Percentiles rank a stretch among this genome's conserved stretches.
phyloP scores from a whole-genome alignment of 2,113 vertebrate genomes.

The Callaeas wilsoni region DNA sequence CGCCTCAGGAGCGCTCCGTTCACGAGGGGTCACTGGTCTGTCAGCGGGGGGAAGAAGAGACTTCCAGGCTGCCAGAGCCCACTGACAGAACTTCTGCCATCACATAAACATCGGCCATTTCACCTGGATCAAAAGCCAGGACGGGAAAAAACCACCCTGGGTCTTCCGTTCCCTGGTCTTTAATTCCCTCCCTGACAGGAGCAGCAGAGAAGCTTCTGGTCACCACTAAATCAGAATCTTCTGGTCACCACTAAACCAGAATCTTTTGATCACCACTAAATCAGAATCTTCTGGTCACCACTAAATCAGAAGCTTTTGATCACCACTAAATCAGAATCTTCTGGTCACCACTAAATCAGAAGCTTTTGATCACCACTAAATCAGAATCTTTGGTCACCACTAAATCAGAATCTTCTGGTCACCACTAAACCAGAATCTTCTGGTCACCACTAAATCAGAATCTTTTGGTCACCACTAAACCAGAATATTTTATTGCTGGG shows the following conservation, averaged over 20 bases:
- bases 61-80: not conserved
- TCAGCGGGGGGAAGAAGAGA: not conserved
- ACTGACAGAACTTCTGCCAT: accelerated
- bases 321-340: not conserved
- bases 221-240: accelerated
- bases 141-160: not conserved
- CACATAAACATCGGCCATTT: accelerated
- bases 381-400: not conserved
- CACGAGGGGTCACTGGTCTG: not conserved
- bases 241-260: accelerated
- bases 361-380: not conserved
- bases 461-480: not conserved
- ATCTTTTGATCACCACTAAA: not conserved
- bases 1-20: not conserved
- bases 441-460: not conserved
- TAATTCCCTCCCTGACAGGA: not conserved
- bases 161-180: not conserved
- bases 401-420: not conserved
- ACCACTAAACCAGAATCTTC: not conserved
- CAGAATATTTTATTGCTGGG: accelerated
- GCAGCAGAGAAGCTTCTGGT: not conserved
- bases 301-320: not conserved
- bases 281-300: not conserved
- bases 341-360: not conserved
- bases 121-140: too few species aligned